Evolutionary conservation across 2,888 invertebrate species (phyloP).

Genomic region (Temnothorax unifasciatus): DNA sequence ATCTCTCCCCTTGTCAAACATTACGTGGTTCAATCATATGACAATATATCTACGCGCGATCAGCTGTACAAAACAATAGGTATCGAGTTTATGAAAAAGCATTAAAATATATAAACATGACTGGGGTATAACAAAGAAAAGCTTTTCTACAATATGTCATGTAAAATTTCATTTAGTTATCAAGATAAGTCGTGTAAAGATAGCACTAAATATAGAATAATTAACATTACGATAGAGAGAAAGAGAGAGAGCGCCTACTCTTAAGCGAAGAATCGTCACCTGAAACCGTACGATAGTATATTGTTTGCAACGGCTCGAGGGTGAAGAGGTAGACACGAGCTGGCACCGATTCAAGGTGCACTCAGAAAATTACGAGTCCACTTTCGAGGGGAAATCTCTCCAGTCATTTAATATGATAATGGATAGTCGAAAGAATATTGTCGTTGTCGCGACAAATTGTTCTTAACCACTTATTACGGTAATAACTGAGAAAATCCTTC

Average conservation of each 20-base stretch:
- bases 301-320: slow-evolving; percentile 56
- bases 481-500: slow-evolving; percentile 20
- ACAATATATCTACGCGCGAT: too few species aligned
- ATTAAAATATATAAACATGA: too few species aligned
- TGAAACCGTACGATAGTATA: slow-evolving; percentile 57
- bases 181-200: neutral
- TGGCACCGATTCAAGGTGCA: slow-evolving; percentile 84
- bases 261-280: slow-evolving; percentile 40
- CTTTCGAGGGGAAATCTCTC: slow-evolving; percentile 64
- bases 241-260: neutral
- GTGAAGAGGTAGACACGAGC: slow-evolving; percentile 75
- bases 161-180: slow-evolving; percentile 15
- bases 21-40: too few species aligned
- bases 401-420: slow-evolving; percentile 76
- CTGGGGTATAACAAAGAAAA: too few species aligned
- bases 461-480: slow-evolving; percentile 30
- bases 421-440: slow-evolving; percentile 54
- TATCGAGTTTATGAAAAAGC: too few species aligned
- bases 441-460: slow-evolving; percentile 13
- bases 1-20: too few species aligned
- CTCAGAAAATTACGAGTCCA: slow-evolving; percentile 80
- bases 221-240: neutral
- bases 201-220: neutral
- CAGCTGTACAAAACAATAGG: too few species aligned
- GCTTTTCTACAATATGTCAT: too few species aligned